Conservation (phyloP, 2,113 vertebrate genomes). For the Toxotes jaculatrix region DNA sequence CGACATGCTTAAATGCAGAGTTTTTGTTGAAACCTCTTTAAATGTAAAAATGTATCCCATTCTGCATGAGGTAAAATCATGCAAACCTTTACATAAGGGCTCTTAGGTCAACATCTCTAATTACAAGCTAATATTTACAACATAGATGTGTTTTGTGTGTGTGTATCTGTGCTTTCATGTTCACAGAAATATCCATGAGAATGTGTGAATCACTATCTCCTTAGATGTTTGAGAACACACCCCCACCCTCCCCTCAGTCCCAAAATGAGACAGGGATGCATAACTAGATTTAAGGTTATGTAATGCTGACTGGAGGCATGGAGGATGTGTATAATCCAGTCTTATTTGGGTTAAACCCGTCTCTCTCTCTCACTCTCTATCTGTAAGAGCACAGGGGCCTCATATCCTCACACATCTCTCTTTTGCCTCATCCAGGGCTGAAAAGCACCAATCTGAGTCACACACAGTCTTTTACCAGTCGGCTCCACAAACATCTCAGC, state of each 20-base stretch:
- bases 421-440: conserved; percentile 42
- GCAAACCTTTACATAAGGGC: neutral
- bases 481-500: conserved; percentile 46
- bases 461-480: conserved; percentile 52
- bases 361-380: conserved; percentile 52
- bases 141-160: neutral
- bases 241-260: conserved; percentile 17
- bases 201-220: conserved; percentile 43
- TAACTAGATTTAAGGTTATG: conserved; percentile 85
- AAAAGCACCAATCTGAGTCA: conserved; percentile 48
- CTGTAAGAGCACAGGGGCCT: conserved; percentile 63
- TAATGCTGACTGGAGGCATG: conserved; percentile 79
- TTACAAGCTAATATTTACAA: neutral
- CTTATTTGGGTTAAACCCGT: conserved; percentile 81
- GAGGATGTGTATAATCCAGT: conserved; percentile 80
- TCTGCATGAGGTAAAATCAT: neutral
- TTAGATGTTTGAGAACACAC: conserved; percentile 53
- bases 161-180: conserved; percentile 2
- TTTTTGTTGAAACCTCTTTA: conserved; percentile 7
- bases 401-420: conserved; percentile 55
- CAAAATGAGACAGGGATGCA: conserved; percentile 77
- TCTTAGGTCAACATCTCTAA: neutral
- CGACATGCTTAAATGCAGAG: conserved; percentile 14
- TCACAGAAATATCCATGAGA: conserved; percentile 15
- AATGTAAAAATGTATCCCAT: neutral